These are phyloP conservation scores for Paramormyrops hopkinsi DNA, from an alignment of 2,797 vertebrate genomes.

Conservation along the genomic window DNA sequence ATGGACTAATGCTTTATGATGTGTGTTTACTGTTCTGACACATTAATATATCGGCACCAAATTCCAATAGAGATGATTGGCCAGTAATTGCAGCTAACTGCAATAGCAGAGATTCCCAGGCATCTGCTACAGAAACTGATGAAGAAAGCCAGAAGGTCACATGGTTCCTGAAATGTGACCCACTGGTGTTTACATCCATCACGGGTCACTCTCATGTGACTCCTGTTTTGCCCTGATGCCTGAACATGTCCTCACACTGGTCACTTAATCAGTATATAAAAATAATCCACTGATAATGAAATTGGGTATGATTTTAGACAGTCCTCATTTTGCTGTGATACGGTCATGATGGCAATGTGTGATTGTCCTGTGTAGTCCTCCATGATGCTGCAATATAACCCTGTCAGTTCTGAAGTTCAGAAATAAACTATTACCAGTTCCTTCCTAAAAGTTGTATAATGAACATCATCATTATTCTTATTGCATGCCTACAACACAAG, in stretches of 20 bases:
- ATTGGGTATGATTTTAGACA: not conserved
- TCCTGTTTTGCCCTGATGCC: not conserved
- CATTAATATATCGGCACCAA: not conserved
- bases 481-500: not conserved
- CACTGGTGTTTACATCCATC: not conserved
- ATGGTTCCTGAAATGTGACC: not conserved
- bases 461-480: not conserved
- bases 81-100: not conserved
- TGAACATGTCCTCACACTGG: not conserved
- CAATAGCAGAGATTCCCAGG: not conserved
- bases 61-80: not conserved
- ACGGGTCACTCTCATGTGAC: not conserved
- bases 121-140: not conserved
- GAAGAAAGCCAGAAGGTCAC: not conserved
- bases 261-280: not conserved
- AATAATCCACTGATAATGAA: not conserved
- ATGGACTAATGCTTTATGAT: not conserved
- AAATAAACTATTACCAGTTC: not conserved
- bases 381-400: not conserved
- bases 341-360: not conserved
- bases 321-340: not conserved
- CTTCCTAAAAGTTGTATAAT: not conserved
- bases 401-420: not conserved
- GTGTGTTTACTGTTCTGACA: not conserved
- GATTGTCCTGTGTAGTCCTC: not conserved